These are phyloP conservation scores for Caenorhabditis sp. DNA, from an alignment of 2,888 invertebrate genomes.

Conservation along the genomic window DNA sequence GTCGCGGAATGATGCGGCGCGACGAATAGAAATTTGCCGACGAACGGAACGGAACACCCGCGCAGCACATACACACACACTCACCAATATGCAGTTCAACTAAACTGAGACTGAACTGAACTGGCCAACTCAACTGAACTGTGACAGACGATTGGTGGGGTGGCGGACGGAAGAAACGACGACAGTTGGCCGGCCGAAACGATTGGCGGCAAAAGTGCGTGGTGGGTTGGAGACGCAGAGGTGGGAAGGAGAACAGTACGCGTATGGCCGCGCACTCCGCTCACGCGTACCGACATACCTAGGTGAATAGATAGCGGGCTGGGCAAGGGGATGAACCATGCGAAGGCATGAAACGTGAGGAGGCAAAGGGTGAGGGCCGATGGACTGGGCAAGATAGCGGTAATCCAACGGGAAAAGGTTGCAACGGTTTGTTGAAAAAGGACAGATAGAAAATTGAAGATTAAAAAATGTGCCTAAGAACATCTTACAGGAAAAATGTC, in stretches of 20 bases:
- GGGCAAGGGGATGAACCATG: not conserved
- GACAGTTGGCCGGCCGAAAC: not conserved
- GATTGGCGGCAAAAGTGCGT: not conserved
- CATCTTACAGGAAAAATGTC: no score
- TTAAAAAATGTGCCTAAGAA: no score
- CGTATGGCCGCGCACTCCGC: not conserved
- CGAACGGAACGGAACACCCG: not conserved
- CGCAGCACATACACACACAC: no score
- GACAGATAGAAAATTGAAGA: no score
- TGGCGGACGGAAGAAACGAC: not conserved
- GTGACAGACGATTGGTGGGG: conserved; percentile 16
- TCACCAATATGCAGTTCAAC: conserved; percentile 1
- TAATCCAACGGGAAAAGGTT: no score
- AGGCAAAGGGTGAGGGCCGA: not conserved
- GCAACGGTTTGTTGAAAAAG: no score
- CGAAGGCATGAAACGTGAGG: no score
- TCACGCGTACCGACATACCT: not conserved
- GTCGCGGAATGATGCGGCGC: not conserved
- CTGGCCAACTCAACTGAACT: conserved; percentile 28
- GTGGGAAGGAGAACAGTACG: not conserved
- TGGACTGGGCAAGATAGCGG: conserved; percentile 3
- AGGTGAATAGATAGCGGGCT: not conserved
- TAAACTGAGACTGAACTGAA: conserved; percentile 17
- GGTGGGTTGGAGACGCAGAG: not conserved
- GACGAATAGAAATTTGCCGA: not conserved